Evolutionary conservation across 2,888 invertebrate species (phyloP).

Genomic region (Rosalia funebris): DNA sequence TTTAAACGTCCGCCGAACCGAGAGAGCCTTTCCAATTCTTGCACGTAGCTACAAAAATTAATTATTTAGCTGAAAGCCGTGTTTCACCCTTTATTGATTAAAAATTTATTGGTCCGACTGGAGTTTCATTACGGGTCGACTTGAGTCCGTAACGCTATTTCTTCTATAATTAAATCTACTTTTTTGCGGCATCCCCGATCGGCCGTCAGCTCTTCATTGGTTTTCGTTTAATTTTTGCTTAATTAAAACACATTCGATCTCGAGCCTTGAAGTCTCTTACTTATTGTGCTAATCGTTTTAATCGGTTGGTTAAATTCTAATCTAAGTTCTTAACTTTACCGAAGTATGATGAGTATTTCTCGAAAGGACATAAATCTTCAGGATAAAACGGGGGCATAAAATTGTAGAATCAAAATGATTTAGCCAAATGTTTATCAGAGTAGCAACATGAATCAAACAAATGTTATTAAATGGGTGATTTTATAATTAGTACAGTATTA

Average conservation of each 20-base stretch:
- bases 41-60: conserved; percentile 15
- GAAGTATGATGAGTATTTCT: background rate
- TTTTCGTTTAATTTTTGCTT: background rate
- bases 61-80: conserved; percentile 6
- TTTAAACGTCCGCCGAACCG: background rate
- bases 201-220: background rate
- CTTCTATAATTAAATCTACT: conserved; percentile 6
- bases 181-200: background rate
- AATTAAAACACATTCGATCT: background rate
- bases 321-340: background rate
- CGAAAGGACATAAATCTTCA: background rate
- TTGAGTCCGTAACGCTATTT: conserved; percentile 5
- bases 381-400: too few relatives aligned
- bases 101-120: conserved; percentile 12
- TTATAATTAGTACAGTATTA: too few relatives aligned
- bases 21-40: conserved; percentile 4
- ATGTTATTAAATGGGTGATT: too few relatives aligned
- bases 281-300: background rate
- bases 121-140: conserved; percentile 8
- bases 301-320: background rate
- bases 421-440: too few relatives aligned
- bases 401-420: too few relatives aligned
- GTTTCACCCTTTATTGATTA: conserved; percentile 13
- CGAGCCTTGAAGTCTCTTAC: background rate
- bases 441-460: too few relatives aligned